Evolutionary conservation across 2,888 invertebrate species (phyloP).

Genomic region (Drosophila acutilabella): DNA sequence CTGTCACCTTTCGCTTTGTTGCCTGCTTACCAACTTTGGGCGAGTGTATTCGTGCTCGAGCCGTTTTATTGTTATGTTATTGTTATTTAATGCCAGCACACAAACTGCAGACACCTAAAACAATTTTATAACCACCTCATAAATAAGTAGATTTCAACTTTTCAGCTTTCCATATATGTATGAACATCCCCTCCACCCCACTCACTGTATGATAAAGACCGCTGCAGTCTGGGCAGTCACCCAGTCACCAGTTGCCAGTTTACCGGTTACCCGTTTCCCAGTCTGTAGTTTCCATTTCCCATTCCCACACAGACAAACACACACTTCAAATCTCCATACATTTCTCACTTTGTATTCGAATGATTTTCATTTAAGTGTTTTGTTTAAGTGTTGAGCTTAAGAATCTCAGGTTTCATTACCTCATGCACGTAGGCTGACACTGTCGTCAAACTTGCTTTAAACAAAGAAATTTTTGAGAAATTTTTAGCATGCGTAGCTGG

Average conservation of each 20-base stretch:
- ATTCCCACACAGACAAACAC: slow-evolving; percentile 34
- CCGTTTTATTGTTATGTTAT: slow-evolving; percentile 74
- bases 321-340: slow-evolving; percentile 11
- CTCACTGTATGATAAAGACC: slow-evolving; percentile 47
- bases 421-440: slow-evolving; percentile 68
- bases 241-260: slow-evolving; percentile 37
- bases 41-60: slow-evolving; percentile 51
- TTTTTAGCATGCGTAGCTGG: slow-evolving; percentile 15
- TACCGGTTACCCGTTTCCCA: slow-evolving; percentile 11
- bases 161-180: slow-evolving; percentile 54
- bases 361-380: slow-evolving; percentile 30
- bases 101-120: slow-evolving; percentile 64
- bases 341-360: slow-evolving; percentile 54
- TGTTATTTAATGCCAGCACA: slow-evolving; percentile 79
- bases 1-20: slow-evolving; percentile 23
- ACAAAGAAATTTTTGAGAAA: slow-evolving; percentile 27
- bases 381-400: slow-evolving; percentile 53
- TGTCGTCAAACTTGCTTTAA: slow-evolving; percentile 27
- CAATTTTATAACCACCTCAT: slow-evolving; percentile 74
- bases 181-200: slow-evolving; percentile 17
- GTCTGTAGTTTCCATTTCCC: slow-evolving; percentile 40
- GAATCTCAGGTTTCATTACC: slow-evolving; percentile 75
- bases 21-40: slow-evolving; percentile 24
- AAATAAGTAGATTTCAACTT: slow-evolving; percentile 52
- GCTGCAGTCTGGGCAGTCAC: slow-evolving; percentile 56